Evolutionary conservation across 2,797 vertebrate species (phyloP).

Genomic region (Leontopithecus rosalia): DNA sequence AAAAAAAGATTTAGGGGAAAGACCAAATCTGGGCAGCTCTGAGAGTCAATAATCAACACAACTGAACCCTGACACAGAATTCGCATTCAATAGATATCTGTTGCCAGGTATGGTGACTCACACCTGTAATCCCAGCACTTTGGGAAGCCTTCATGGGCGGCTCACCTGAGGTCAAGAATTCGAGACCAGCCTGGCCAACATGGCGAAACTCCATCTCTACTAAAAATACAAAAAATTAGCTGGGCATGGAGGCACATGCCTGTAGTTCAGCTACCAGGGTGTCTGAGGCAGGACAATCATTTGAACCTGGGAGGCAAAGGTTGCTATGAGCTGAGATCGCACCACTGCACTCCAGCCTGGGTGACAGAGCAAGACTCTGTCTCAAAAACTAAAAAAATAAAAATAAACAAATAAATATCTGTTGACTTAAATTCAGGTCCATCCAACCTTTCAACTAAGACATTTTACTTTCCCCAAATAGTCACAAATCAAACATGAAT

Average conservation of each 20-base stretch:
- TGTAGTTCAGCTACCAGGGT: neutral
- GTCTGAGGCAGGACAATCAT: too few species aligned
- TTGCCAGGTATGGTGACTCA: neutral
- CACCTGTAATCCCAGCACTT: neutral
- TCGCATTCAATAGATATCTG: neutral
- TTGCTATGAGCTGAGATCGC: too few species aligned
- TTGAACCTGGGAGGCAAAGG: too few species aligned
- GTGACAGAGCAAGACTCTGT: too few species aligned
- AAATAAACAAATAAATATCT: too few species aligned
- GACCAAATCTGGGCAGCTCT: neutral
- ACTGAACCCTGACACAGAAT: neutral
- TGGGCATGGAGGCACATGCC: neutral
- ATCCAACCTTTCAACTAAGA: conserved; percentile 26
- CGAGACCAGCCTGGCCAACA: neutral
- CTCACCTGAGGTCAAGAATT: neutral
- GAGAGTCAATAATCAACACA: neutral
- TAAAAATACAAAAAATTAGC: neutral
- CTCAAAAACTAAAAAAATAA: too few species aligned
- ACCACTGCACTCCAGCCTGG: too few species aligned
- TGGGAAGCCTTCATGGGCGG: neutral
- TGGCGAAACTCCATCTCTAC: neutral
- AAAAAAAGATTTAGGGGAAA: neutral
- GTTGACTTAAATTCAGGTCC: neutral
- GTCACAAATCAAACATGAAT: conserved; percentile 3
- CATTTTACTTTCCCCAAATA: neutral